Conservation (phyloP, 2,888 invertebrate species). For the Aradus depressus region DNA sequence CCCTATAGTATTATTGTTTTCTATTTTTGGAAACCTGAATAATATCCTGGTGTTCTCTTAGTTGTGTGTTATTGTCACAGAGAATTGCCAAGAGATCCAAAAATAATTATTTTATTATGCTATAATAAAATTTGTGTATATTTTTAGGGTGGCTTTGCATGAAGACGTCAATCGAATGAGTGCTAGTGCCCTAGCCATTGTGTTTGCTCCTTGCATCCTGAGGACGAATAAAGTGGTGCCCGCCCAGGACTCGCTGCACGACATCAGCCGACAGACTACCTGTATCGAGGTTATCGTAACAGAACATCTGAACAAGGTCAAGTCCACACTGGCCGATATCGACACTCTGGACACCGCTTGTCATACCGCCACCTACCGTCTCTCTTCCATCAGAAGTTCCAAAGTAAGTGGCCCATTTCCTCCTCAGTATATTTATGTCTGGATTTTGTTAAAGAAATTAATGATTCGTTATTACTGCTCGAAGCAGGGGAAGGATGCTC, state of each 20-base stretch:
- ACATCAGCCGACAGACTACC: constrained; percentile 78
- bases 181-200: constrained; percentile 79
- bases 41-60: too few relatives aligned
- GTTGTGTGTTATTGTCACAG: too few relatives aligned
- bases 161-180: constrained; percentile 88
- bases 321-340: constrained; percentile 76
- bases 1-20: too few relatives aligned
- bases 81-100: too few relatives aligned
- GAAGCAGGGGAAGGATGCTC: too few relatives aligned
- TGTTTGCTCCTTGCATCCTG: constrained; percentile 89
- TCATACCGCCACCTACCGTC: constrained; percentile 68
- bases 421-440: too few relatives aligned
- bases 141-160: constrained; percentile 60
- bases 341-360: constrained; percentile 79
- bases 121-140: too few relatives aligned
- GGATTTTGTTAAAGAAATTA: too few relatives aligned
- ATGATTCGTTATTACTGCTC: too few relatives aligned
- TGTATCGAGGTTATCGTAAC: constrained; percentile 83
- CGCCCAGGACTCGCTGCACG: constrained; percentile 82
- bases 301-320: constrained; percentile 75
- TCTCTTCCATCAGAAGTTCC: constrained; percentile 63
- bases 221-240: constrained; percentile 76
- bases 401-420: constrained; percentile 41
- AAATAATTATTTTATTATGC: too few relatives aligned
- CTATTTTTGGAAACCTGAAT: too few relatives aligned